Conservation (phyloP, 2,113 vertebrate species). For the Peromyscus californicus region DNA sequence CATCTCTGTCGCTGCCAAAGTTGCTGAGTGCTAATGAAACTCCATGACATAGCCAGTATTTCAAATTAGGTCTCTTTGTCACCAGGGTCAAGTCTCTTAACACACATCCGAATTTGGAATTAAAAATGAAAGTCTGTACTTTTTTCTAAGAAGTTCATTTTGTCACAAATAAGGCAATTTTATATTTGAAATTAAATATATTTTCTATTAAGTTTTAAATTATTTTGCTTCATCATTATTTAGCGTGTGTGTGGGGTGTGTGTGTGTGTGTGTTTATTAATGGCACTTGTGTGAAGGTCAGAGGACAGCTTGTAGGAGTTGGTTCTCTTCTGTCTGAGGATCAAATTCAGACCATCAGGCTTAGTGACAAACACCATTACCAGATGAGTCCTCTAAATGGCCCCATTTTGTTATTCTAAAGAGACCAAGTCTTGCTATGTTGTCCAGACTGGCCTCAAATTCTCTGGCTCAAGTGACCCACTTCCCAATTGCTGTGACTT, state of each 20-base stretch:
- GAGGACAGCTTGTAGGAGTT: background rate
- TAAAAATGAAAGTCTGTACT: background rate
- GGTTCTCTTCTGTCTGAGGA: background rate
- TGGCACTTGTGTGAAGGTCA: background rate
- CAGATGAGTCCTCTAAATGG: too few relatives aligned
- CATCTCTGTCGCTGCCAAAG: background rate
- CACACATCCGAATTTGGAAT: background rate
- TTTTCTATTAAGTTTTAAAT: background rate
- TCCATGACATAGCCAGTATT: background rate
- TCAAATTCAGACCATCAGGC: background rate
- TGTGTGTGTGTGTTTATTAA: background rate
- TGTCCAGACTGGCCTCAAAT: background rate
- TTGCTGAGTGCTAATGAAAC: background rate
- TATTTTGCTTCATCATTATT: background rate
- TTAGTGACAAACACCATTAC: background rate
- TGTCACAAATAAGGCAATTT: background rate
- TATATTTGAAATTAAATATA: slow-evolving; percentile 5
- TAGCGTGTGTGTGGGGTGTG: background rate
- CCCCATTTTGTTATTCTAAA: background rate
- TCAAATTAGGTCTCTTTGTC: background rate
- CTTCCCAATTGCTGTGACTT: background rate
- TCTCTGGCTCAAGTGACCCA: background rate
- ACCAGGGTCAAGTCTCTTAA: background rate
- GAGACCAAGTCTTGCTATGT: background rate
- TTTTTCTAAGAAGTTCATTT: background rate